phyloP scores from a whole-genome alignment of 2,797 vertebrate genomes.

The Lithobates sylvaticus region DNA sequence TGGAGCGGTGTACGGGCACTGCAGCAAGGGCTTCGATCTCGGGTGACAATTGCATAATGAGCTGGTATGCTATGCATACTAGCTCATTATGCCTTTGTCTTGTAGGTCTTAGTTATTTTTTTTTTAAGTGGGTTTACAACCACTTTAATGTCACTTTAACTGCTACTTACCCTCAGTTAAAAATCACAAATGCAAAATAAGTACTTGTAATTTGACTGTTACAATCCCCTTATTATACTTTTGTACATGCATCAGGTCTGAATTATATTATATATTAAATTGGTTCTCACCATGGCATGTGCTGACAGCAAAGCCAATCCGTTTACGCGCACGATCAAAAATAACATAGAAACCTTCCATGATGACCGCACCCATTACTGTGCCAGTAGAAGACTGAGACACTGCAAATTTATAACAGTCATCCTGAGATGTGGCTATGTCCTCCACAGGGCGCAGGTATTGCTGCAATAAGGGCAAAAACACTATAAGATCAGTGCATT shows the following conservation, averaged over 20 bases:
- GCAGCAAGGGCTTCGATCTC: too few species aligned
- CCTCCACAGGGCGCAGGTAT: conserved; percentile 97
- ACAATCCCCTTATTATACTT: too few species aligned
- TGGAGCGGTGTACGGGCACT: too few species aligned
- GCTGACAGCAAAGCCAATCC: conserved; percentile 97
- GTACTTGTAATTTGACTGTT: too few species aligned
- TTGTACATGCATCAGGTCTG: neutral
- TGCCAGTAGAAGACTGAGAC: conserved; percentile 96
- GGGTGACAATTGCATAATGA: too few species aligned
- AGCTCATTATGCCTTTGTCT: too few species aligned
- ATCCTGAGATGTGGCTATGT: conserved; percentile 92
- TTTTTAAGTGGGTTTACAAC: too few species aligned
- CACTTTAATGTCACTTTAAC: too few species aligned
- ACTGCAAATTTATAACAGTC: conserved; percentile 99
- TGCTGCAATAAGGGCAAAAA: conserved; percentile 77
- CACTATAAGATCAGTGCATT: neutral
- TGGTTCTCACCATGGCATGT: conserved; percentile 89
- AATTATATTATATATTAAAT: neutral
- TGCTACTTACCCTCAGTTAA: too few species aligned
- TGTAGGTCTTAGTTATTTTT: too few species aligned
- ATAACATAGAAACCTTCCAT: conserved; percentile 99
- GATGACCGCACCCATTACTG: conserved; percentile 97
- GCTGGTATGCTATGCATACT: too few species aligned
- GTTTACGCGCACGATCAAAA: conserved; percentile 91
- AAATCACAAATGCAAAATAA: too few species aligned